Conservation (phyloP, 2,888 invertebrate species). For the Nudaria mundana region DNA sequence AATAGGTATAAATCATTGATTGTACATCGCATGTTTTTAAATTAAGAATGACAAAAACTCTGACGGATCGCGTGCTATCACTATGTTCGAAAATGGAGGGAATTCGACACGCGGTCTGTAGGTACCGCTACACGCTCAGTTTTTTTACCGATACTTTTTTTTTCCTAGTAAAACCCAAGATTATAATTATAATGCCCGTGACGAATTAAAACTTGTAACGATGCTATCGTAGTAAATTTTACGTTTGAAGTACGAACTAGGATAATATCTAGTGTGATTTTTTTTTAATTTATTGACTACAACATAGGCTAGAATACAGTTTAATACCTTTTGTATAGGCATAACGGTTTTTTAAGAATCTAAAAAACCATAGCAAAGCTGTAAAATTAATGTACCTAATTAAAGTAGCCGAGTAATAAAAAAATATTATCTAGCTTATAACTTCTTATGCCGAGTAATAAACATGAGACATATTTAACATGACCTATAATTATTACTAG, state of each 20-base stretch:
- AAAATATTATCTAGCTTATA: too few species aligned
- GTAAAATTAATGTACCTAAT: too few species aligned
- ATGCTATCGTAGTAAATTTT: background rate
- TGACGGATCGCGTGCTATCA: conserved; percentile 50
- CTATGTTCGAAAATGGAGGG: conserved; percentile 47
- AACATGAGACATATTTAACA: too few species aligned
- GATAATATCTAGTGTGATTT: background rate
- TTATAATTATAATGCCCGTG: conserved; percentile 2
- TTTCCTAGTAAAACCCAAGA: conserved; percentile 3
- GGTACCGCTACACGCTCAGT: conserved; percentile 22
- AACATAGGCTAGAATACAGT: too few species aligned
- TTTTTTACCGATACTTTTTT: conserved; percentile 7
- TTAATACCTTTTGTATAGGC: too few species aligned
- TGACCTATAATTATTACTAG: too few species aligned
- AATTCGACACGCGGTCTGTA: conserved; percentile 38
- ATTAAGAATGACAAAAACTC: conserved; percentile 51
- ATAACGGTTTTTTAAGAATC: too few species aligned
- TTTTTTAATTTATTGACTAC: background rate
- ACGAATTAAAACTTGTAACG: background rate
- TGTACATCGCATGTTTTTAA: conserved; percentile 34
- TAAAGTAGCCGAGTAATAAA: too few species aligned
- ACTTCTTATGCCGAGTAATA: too few species aligned
- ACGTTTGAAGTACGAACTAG: background rate
- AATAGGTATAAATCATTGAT: conserved; percentile 3
- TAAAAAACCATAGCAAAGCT: too few species aligned